These are phyloP conservation scores for Cephalopachus bancanus DNA, from an alignment of 2,797 vertebrate species.

Conservation along the genomic window DNA sequence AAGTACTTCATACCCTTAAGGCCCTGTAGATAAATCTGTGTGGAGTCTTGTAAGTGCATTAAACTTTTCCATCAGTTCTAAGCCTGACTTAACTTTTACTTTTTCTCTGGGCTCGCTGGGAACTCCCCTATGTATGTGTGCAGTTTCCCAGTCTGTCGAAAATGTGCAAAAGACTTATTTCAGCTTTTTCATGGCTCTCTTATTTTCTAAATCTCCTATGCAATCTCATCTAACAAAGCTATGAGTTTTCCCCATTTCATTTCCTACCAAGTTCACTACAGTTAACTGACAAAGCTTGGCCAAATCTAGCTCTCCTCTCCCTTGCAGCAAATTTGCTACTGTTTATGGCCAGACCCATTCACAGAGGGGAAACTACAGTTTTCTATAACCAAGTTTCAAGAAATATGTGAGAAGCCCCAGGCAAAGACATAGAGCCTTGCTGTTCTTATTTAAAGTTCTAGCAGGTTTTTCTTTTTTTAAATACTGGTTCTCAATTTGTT, in stretches of 20 bases:
- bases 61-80: background rate
- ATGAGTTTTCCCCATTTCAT: background rate
- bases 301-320: background rate
- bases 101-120: background rate
- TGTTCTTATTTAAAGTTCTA: background rate
- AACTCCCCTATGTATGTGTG: background rate
- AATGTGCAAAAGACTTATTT: background rate
- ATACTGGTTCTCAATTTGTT: background rate
- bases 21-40: background rate
- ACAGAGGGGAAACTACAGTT: background rate
- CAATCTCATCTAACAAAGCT: background rate
- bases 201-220: background rate
- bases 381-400: background rate
- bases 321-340: background rate
- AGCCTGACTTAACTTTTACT: background rate
- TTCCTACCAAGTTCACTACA: background rate
- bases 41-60: background rate
- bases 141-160: background rate
- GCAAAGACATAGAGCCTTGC: background rate
- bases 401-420: background rate
- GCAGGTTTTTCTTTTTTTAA: conserved; percentile 26
- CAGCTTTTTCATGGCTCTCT: background rate
- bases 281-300: background rate
- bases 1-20: background rate
- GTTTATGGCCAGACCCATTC: background rate